Evolutionary conservation across 2,113 vertebrate species (phyloP).

Genomic region (Scartelaos histophorus): DNA sequence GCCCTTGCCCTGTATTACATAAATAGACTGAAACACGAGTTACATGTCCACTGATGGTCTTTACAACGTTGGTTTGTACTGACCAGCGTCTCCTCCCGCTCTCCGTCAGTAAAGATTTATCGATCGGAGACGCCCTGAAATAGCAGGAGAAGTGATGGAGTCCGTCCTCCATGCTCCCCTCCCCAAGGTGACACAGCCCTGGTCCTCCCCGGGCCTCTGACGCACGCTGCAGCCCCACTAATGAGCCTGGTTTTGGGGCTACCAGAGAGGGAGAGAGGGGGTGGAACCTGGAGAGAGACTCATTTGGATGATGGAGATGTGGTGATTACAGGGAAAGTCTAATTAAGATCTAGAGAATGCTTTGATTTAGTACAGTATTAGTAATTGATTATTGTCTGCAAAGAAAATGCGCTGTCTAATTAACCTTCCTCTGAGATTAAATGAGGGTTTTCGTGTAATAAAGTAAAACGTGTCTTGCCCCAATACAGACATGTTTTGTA

Average conservation of each 20-base stretch:
- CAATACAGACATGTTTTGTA: too few species aligned
- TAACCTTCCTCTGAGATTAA: not conserved
- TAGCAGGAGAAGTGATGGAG: not conserved
- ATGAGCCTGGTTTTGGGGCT: not conserved
- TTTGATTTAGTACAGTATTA: not conserved
- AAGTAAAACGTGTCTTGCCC: too few species aligned
- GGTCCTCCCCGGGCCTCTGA: not conserved
- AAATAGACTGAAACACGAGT: not conserved
- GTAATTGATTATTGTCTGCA: not conserved
- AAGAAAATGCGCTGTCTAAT: not conserved
- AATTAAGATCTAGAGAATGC: not conserved
- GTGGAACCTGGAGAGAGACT: not conserved
- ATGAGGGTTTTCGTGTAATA: not conserved
- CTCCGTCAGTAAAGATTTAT: not conserved
- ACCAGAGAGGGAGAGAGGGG: not conserved
- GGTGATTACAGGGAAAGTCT: not conserved
- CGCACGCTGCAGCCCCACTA: not conserved
- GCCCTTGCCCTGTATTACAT: not conserved
- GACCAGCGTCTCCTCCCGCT: not conserved
- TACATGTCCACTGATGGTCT: not conserved
- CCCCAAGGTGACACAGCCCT: constrained; percentile 8
- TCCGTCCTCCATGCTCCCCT: not conserved
- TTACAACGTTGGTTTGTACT: not conserved
- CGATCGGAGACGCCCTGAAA: not conserved
- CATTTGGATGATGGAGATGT: not conserved